Evolutionary conservation across 2,888 invertebrate species (phyloP).

Genomic region (Plebejus melissa): DNA sequence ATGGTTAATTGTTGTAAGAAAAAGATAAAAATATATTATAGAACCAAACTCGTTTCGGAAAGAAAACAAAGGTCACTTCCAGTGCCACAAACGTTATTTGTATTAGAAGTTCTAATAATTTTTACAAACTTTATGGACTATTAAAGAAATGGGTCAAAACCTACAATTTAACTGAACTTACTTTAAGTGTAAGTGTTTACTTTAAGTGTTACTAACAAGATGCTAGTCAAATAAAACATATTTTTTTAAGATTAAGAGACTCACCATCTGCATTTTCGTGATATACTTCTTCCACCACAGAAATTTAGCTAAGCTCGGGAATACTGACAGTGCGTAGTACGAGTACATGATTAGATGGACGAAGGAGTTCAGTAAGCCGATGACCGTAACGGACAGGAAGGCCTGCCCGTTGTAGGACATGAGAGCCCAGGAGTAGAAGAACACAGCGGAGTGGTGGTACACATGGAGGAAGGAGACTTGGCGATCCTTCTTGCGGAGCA

Average conservation of each 20-base stretch:
- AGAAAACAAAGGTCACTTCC: too few species aligned
- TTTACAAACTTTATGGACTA: too few species aligned
- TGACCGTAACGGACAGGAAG: conserved; percentile 81
- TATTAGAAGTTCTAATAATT: too few species aligned
- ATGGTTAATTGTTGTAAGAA: neutral
- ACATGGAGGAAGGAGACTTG: conserved; percentile 79
- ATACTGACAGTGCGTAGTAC: conserved; percentile 85
- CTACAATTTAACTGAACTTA: too few species aligned
- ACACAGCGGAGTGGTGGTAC: conserved; percentile 89
- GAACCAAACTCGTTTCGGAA: too few species aligned
- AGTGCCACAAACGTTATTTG: too few species aligned
- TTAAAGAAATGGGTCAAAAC: too few species aligned
- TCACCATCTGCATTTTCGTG: conserved; percentile 86
- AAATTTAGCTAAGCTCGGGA: conserved; percentile 83
- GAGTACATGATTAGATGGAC: conserved; percentile 89
- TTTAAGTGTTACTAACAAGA: too few species aligned
- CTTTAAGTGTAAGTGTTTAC: too few species aligned
- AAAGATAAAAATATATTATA: too few species aligned
- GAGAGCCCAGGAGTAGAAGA: conserved; percentile 84
- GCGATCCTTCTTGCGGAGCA: conserved; percentile 18
- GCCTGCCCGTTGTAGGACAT: conserved; percentile 82
- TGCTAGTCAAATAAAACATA: too few species aligned
- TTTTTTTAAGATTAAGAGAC: conserved; percentile 34
- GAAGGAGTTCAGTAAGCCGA: conserved; percentile 83
- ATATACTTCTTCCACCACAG: conserved; percentile 92